phyloP scores from a whole-genome alignment of 1,140 invertebrate genomes.

The Maniola jurtina region DNA sequence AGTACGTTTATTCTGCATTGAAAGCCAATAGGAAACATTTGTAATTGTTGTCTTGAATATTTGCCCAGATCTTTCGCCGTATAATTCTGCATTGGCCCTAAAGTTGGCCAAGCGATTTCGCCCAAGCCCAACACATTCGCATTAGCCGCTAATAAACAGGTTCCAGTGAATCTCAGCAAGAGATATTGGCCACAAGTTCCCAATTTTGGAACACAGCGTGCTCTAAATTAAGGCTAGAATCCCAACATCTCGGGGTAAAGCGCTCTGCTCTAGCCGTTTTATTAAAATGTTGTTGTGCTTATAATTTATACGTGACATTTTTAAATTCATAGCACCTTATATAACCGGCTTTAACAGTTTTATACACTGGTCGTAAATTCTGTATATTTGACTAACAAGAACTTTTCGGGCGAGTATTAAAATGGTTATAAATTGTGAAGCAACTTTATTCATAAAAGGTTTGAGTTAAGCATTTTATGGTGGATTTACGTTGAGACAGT shows the following conservation, averaged over 20 bases:
- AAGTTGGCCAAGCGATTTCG: too few species aligned
- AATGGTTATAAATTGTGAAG: neutral
- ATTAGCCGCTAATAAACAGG: constrained; percentile 4
- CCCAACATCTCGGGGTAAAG: constrained; percentile 32
- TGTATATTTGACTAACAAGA: constrained; percentile 11
- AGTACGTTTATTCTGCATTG: too few species aligned
- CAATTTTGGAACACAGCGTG: constrained; percentile 30
- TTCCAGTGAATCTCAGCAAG: constrained; percentile 28
- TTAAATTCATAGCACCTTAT: constrained; percentile 30
- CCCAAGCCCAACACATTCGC: too few species aligned
- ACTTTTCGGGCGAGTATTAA: neutral
- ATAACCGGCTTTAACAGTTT: constrained; percentile 12
- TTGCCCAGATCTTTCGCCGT: too few species aligned
- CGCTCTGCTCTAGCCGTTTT: constrained; percentile 25
- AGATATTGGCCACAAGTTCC: constrained; percentile 30
- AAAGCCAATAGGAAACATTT: too few species aligned
- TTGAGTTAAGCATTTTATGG: too few species aligned
- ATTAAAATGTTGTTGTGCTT: constrained; percentile 34
- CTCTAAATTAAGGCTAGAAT: constrained; percentile 33
- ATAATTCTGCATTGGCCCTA: too few species aligned
- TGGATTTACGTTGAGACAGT: too few species aligned
- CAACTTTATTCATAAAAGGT: neutral
- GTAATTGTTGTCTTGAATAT: too few species aligned
- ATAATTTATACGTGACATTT: constrained; percentile 34
- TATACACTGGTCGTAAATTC: constrained; percentile 1